Evolutionary conservation across 2,113 vertebrate genomes (phyloP).

Genomic region (Atractosteus spatula): DNA sequence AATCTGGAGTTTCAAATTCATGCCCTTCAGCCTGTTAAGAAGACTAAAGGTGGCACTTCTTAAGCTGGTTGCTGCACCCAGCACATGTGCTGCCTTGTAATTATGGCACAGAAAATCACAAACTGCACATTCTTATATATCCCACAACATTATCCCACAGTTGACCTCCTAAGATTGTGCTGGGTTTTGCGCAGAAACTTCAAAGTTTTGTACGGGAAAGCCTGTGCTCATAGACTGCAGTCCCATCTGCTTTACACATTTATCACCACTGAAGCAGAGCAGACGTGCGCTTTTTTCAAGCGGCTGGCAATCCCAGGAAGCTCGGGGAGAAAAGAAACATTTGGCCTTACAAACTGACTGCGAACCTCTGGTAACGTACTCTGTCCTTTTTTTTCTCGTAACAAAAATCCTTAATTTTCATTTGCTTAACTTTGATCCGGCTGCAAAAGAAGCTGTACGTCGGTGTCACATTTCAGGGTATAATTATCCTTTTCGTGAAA

Average conservation of each 20-base stretch:
- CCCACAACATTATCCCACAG: slow-evolving; percentile 34
- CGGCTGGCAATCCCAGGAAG: slow-evolving; percentile 36
- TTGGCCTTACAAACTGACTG: slow-evolving; percentile 41
- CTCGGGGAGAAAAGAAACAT: slow-evolving; percentile 38
- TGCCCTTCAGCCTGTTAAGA: slow-evolving; percentile 23
- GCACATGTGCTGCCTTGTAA: slow-evolving; percentile 45
- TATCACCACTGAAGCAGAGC: slow-evolving; percentile 47
- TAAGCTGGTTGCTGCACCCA: slow-evolving; percentile 28
- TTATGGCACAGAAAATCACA: slow-evolving; percentile 54
- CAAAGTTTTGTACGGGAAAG: slow-evolving; percentile 31
- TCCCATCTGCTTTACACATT: slow-evolving; percentile 46
- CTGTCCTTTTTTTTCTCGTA: slow-evolving; percentile 16
- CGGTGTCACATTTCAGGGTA: slow-evolving; percentile 51
- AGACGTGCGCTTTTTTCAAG: slow-evolving; percentile 33
- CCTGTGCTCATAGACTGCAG: slow-evolving; percentile 27
- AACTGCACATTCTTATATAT: slow-evolving; percentile 30
- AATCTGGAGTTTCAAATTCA: background rate
- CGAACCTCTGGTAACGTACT: slow-evolving; percentile 54
- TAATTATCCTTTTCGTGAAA: slow-evolving; percentile 44
- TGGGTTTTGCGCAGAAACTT: slow-evolving; percentile 29
- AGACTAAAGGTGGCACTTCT: slow-evolving; percentile 37
- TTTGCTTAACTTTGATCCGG: slow-evolving; percentile 27
- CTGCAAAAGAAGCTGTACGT: slow-evolving; percentile 27
- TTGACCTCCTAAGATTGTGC: slow-evolving; percentile 28
- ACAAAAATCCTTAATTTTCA: slow-evolving; percentile 30